Base-by-base conservation (phyloP, 2,888 invertebrate species). In the Aporophyla nigra region DNA sequence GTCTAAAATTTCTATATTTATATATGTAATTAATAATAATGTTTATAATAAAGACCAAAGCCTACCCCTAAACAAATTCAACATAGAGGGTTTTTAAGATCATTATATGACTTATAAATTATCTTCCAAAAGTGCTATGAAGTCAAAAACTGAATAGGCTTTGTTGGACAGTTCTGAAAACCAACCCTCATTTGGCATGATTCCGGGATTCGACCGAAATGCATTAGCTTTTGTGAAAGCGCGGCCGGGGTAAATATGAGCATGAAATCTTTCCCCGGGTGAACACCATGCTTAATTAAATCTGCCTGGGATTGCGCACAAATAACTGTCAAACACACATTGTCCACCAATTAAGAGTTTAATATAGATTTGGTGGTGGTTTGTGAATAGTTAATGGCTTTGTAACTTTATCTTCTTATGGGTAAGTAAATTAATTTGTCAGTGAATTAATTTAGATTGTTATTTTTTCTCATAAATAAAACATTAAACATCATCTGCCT, bases 241-340 rank as follows among this genome's bases (percentile, higher is more conserved):
- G 82, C 82, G 21, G 12, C 72, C 40, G 61, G 61, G 49, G 66
- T 80, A 78, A 81, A 88, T 85, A 76, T 82, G 78, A 76, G 71
- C 76, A 68, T 68, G 51, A 74, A 78, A 85, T 86, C 79, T 81
- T 76, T 79, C 71, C 78, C 71, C 66, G 46, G 49, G 76, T 67
- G 62, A 67, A 66, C 62, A 80, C 76, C 72, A 72, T 76, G 71
- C 74, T 81, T 83, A 88, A 87, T 88, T 83, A 83, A 80, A 63
- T 71, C 53, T 59, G 53, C 54, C 62, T 62, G 46, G 66, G 62
- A 59, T 63, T 74, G 76, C 72, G 67, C 74, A 76, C 72, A 74
- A 78, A 85, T 86, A 78, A 85, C 76, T 87, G 76, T 66, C 74
- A 76, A 82, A 76, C 74, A 71, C 74, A 78, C 72, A 58, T 82